phyloP scores from a whole-genome alignment of 2,888 invertebrate species.

The Ophion slaviceki region DNA sequence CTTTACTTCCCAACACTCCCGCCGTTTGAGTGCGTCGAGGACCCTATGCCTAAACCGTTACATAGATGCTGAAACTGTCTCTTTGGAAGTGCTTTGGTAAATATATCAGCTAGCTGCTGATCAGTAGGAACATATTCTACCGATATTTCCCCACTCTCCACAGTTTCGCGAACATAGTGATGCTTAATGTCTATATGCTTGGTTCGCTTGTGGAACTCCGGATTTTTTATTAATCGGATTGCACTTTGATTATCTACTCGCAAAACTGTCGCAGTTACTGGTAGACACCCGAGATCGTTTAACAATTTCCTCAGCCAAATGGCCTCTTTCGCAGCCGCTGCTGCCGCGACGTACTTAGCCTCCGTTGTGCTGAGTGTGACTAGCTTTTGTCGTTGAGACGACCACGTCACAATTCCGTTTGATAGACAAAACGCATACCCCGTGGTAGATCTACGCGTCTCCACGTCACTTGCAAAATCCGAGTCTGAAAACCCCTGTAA shows the following conservation, averaged over 20 bases:
- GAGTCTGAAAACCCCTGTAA: conserved; percentile 56
- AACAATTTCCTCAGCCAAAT: conserved; percentile 57
- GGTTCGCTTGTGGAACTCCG: conserved; percentile 16
- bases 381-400: conserved; percentile 42
- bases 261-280: conserved; percentile 28
- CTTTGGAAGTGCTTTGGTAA: no score
- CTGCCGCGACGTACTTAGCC: conserved; percentile 31
- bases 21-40: no score
- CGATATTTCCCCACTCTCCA: no score
- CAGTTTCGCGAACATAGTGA: conserved; percentile 59
- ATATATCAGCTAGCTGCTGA: no score
- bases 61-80: no score
- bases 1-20: no score
- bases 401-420: conserved; percentile 56
- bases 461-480: neutral
- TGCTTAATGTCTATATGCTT: conserved; percentile 62
- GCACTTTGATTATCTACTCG: neutral
- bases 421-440: conserved; percentile 54
- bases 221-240: no score
- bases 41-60: no score
- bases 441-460: no score
- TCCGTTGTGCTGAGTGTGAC: conserved; percentile 48
- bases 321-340: no score
- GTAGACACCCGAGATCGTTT: conserved; percentile 44
- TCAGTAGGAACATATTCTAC: no score